Evolutionary conservation across 2,797 vertebrate genomes (phyloP).

Genomic region (Loriculus beryllinus): DNA sequence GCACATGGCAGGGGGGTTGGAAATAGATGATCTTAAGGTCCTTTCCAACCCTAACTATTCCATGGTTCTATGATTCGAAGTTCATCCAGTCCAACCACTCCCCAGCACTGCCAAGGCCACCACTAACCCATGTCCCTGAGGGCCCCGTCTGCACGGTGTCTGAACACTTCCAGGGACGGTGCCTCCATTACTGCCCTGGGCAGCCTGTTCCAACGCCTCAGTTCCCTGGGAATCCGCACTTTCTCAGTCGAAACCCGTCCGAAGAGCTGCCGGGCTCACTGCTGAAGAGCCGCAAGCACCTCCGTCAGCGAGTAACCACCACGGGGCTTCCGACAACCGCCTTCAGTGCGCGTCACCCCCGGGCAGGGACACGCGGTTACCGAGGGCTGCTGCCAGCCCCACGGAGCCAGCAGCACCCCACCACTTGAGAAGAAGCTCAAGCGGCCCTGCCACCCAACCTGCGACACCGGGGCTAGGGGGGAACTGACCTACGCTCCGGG

Average conservation of each 20-base stretch:
- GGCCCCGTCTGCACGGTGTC: background rate
- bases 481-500: background rate
- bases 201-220: background rate
- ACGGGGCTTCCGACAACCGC: background rate
- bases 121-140: background rate
- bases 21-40: too few species aligned
- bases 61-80: too few species aligned
- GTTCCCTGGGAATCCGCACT: background rate
- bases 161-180: background rate
- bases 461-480: background rate
- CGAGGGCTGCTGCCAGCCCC: background rate
- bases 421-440: fast-evolving
- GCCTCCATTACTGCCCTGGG: background rate
- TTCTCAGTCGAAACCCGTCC: background rate
- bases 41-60: too few species aligned
- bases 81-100: background rate
- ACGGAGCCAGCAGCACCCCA: background rate
- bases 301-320: background rate
- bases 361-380: background rate
- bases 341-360: background rate
- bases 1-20: too few species aligned
- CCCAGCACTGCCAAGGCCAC: background rate
- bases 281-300: background rate
- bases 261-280: background rate
- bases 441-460: background rate